Conservation (phyloP, 2,113 vertebrate species). For the Physeter macrocephalus region DNA sequence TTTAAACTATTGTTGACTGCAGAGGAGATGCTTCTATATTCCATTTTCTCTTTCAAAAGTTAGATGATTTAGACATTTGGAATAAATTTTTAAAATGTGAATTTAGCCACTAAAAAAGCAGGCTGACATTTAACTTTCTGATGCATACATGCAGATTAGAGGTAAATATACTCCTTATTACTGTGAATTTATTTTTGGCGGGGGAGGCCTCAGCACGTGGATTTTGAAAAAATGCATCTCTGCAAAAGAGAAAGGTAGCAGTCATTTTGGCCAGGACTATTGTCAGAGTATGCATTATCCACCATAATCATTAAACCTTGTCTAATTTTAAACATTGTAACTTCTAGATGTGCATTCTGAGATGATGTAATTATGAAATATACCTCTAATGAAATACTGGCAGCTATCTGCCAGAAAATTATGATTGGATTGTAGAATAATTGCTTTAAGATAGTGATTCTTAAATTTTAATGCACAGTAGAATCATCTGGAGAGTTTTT, state of each 20-base stretch:
- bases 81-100: not conserved
- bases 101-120: not conserved
- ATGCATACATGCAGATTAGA: not conserved
- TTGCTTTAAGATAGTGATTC: not conserved
- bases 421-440: not conserved
- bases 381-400: conserved; percentile 13
- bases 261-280: not conserved
- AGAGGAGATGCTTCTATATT: not conserved
- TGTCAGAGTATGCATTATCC: not conserved
- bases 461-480: not conserved
- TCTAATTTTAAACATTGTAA: not conserved
- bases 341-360: not conserved
- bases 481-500: not conserved
- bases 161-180: not conserved
- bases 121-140: conserved; percentile 7
- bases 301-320: not conserved
- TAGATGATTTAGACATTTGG: not conserved
- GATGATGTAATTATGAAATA: not conserved
- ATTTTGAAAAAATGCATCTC: not conserved
- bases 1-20: not conserved
- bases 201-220: not conserved
- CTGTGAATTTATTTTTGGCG: conserved; percentile 22
- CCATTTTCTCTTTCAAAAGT: not conserved
- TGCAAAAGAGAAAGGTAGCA: not conserved
- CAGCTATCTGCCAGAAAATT: not conserved